phyloP scores from a whole-genome alignment of 2,888 invertebrate genomes.

The Ornithoptera priamus region DNA sequence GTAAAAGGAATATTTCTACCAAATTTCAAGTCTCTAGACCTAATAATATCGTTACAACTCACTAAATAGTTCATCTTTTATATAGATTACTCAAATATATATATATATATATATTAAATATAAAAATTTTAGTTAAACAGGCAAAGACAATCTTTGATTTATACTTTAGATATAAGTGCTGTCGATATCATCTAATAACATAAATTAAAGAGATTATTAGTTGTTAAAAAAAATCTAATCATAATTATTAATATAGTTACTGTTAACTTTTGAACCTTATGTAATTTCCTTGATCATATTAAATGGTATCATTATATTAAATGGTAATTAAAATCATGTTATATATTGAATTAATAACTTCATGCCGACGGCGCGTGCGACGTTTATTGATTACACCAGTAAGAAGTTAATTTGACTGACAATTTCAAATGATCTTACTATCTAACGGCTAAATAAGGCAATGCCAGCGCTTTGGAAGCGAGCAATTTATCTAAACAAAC shows the following conservation, averaged over 20 bases:
- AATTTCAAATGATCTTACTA: slow-evolving; percentile 22
- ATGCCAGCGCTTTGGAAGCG: slow-evolving; percentile 6
- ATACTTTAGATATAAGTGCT: no score
- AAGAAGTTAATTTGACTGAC: slow-evolving; percentile 14
- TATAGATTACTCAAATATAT: no score
- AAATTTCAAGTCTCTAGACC: no score
- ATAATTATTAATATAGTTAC: neutral
- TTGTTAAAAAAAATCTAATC: neutral
- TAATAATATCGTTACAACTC: no score
- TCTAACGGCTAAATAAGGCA: slow-evolving; percentile 24
- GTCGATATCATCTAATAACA: no score
- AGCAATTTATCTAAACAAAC: slow-evolving; percentile 23
- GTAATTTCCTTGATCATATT: neutral
- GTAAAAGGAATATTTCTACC: no score
- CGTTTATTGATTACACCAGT: slow-evolving; percentile 32
- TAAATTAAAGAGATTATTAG: no score
- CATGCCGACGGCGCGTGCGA: slow-evolving; percentile 29
- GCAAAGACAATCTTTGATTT: no score
- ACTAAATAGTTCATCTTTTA: no score
- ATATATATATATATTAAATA: no score
- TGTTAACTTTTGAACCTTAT: neutral
- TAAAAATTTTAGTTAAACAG: no score
- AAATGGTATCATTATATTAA: neutral
- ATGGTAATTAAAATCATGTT: slow-evolving; percentile 35
- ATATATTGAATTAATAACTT: slow-evolving; percentile 33